Conservation (phyloP, 2,888 invertebrate species). For the Myopa testacea region DNA sequence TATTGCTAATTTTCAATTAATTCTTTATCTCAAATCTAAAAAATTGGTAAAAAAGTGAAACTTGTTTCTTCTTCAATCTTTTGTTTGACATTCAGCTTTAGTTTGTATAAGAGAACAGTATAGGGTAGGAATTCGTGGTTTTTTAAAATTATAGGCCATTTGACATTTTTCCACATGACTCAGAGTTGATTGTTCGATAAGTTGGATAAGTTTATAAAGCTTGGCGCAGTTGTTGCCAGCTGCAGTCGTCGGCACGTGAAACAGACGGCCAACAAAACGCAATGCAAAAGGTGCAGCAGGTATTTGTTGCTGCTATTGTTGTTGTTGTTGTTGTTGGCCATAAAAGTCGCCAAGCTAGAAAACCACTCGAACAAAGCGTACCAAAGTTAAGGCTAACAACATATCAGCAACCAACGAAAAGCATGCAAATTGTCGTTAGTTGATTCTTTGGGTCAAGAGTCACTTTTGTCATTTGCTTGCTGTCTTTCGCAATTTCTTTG, state of each 20-base stretch:
- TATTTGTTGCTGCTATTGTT: not conserved
- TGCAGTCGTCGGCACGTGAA: not conserved
- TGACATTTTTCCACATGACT: slow-evolving; percentile 17
- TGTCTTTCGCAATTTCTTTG: no score
- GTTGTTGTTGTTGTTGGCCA: not conserved
- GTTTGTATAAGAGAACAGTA: not conserved
- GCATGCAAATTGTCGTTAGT: not conserved
- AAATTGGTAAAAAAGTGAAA: no score
- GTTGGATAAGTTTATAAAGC: not conserved
- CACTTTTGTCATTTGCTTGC: not conserved
- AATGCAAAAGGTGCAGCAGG: not conserved
- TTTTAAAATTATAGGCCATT: not conserved
- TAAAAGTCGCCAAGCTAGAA: slow-evolving; percentile 8
- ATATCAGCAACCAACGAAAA: not conserved
- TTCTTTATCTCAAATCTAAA: no score
- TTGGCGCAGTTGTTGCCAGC: not conserved
- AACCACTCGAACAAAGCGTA: not conserved
- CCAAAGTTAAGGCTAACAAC: slow-evolving; percentile 25
- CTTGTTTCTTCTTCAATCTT: slow-evolving; percentile 3
- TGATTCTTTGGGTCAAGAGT: slow-evolving; percentile 9
- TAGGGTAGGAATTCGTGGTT: not conserved
- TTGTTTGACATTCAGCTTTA: not conserved
- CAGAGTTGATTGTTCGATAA: not conserved
- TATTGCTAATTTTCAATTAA: no score
- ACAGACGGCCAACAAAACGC: not conserved